phyloP scores from a whole-genome alignment of 92 coral and sea anemone species.

The Zoanthus sansibaricus region DNA sequence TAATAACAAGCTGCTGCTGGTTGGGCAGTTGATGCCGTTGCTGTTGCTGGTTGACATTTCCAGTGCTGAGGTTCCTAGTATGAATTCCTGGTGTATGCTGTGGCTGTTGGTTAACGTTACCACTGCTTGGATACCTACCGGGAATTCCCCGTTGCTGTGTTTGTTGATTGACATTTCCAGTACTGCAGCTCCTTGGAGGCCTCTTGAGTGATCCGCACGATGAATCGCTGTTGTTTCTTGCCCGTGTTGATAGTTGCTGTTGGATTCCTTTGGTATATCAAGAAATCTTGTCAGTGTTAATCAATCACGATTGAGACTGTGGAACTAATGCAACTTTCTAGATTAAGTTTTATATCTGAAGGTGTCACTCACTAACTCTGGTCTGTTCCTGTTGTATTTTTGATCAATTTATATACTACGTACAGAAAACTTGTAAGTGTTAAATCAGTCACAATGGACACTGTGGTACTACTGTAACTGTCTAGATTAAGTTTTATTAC shows the following conservation, averaged over 20 bases:
- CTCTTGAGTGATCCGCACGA: constrained; percentile 30
- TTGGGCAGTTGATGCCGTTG: not conserved
- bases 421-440: too few relatives aligned
- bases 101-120: constrained; percentile 15
- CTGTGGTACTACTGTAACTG: too few relatives aligned
- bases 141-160: constrained; percentile 26
- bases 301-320: too few relatives aligned
- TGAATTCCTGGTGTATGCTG: constrained; percentile 17
- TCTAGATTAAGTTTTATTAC: too few relatives aligned
- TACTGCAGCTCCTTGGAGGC: constrained; percentile 39
- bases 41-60: constrained; percentile 7
- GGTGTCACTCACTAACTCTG: too few relatives aligned
- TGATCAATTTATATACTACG: too few relatives aligned
- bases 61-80: constrained; percentile 26
- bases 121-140: constrained; percentile 49
- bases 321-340: too few relatives aligned
- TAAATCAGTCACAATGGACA: too few relatives aligned
- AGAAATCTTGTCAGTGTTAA: not conserved
- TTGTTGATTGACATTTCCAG: constrained; percentile 39
- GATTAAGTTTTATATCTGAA: too few relatives aligned
- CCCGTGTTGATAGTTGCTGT: not conserved
- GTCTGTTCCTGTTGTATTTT: too few relatives aligned
- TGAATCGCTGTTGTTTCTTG: constrained; percentile 23
- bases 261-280: not conserved
- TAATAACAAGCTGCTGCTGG: constrained; percentile 15